phyloP scores from a whole-genome alignment of 2,888 invertebrate genomes.

The Drosophila niveifrons region DNA sequence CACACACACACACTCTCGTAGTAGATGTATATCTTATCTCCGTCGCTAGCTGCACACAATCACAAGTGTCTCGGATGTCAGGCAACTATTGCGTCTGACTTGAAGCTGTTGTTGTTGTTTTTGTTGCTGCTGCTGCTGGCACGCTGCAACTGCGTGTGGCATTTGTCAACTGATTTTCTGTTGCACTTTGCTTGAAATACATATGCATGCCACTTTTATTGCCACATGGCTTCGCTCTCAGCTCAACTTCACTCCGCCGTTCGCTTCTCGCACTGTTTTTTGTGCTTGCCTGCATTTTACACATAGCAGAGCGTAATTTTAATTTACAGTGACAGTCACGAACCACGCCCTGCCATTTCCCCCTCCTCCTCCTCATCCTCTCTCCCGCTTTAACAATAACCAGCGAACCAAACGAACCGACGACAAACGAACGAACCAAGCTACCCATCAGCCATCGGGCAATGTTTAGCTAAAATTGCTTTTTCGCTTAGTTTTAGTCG shows the following conservation, averaged over 20 bases:
- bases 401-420: slow-evolving; percentile 1
- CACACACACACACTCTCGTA: neutral
- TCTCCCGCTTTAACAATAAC: neutral
- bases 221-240: slow-evolving; percentile 57
- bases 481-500: slow-evolving; percentile 65
- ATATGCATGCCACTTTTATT: slow-evolving; percentile 75
- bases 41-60: slow-evolving; percentile 31
- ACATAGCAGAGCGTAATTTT: slow-evolving; percentile 65
- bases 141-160: slow-evolving; percentile 53
- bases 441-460: slow-evolving; percentile 25
- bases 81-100: slow-evolving; percentile 31
- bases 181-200: slow-evolving; percentile 74
- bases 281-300: slow-evolving; percentile 67
- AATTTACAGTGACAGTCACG: slow-evolving; percentile 61
- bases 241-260: neutral
- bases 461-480: slow-evolving; percentile 75
- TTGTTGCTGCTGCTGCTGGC: neutral
- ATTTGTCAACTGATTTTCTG: slow-evolving; percentile 79
- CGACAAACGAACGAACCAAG: neutral
- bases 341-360: slow-evolving; percentile 19
- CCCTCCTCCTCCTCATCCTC: neutral
- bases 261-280: slow-evolving; percentile 41
- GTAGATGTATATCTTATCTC: slow-evolving; percentile 19
- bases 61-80: slow-evolving; percentile 51
- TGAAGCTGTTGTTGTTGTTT: slow-evolving; percentile 14